Evolutionary conservation across 2,113 vertebrate genomes (phyloP).

Genomic region (Siniperca chuatsi): DNA sequence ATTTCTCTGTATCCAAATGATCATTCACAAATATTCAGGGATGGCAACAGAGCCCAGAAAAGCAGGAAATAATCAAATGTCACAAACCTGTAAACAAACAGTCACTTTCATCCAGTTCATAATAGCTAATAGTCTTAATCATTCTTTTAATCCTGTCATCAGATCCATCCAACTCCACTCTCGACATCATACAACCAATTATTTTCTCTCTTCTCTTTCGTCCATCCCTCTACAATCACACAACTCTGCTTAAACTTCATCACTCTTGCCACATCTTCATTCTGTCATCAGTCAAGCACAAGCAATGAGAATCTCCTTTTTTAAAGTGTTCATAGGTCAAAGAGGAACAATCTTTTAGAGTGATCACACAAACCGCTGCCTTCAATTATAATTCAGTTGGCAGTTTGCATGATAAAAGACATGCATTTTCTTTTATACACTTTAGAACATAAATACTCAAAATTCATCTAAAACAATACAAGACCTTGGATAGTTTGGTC

Average conservation of each 20-base stretch:
- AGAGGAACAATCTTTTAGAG: not conserved
- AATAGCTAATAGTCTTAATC: not conserved
- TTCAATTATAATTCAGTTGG: not conserved
- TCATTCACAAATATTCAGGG: not conserved
- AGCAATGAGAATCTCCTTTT: not conserved
- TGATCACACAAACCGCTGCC: not conserved
- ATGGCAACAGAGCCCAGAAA: constrained; percentile 7
- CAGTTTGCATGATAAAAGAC: not conserved
- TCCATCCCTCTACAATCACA: not conserved
- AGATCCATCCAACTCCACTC: not conserved
- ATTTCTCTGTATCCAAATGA: not conserved
- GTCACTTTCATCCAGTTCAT: not conserved
- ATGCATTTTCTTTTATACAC: not conserved
- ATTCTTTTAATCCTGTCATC: constrained; percentile 10
- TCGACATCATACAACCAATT: not conserved
- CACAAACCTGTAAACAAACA: not conserved
- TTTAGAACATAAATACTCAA: not conserved
- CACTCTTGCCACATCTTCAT: not conserved
- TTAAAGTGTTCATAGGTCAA: not conserved
- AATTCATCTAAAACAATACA: not conserved
- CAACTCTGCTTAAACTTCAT: not conserved
- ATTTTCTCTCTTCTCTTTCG: not conserved
- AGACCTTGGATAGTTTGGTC: not conserved
- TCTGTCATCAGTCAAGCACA: constrained; percentile 13
- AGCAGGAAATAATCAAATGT: not conserved